Evolutionary conservation across 2,113 vertebrate species (phyloP), one percentile per base, ranked within the genome.

Genomic region (Laticauda laticaudata): DNA sequence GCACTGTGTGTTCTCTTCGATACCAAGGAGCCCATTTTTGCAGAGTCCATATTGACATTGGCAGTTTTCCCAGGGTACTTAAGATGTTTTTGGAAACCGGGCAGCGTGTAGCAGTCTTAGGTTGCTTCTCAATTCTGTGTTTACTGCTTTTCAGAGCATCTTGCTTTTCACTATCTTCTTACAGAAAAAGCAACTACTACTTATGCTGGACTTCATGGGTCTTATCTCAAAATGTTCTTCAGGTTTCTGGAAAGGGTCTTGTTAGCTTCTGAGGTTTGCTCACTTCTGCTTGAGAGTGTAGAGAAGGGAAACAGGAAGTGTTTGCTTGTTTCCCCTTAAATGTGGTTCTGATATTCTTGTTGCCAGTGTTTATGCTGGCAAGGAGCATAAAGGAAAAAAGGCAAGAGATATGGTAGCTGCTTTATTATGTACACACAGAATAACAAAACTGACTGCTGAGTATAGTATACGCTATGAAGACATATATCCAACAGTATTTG

Each of bases 31-130:
- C 11, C 92, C 69, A 34, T 43, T 90, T 89, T 87, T 87, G 75
- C 88, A 53, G 64, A 90, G 45, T 90, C 81, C 89, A 90, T 87
- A 90, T 93, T 93, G 89, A 93, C 89, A 64, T 39, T 93, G 92
- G 92, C 92, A 93, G 3, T 57, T 43, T 90, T 93, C 92, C 92
- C 92, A 64, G 89, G 81, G 69, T 93, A 64, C 75, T 93, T 93
- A 93, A 90, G 55, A 61, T 89, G 14, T 90, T 89, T 92, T 87
- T 87, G 86, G 18, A 90, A 90, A 86, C 8, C 9, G 29, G 57
- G 88, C 64, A 85, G 54, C 45, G 18, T 43, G 43, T 61, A 93
- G 55, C 43, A 61, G 55, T 55, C 45, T 86, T 85, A 24, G 85
- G 88, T 48, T 86, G 69, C 64, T 86, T 85, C 61, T 89, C 51